These are phyloP conservation scores for Athetis lepigone DNA, from an alignment of 2,888 invertebrate genomes.

Conservation along the genomic window DNA sequence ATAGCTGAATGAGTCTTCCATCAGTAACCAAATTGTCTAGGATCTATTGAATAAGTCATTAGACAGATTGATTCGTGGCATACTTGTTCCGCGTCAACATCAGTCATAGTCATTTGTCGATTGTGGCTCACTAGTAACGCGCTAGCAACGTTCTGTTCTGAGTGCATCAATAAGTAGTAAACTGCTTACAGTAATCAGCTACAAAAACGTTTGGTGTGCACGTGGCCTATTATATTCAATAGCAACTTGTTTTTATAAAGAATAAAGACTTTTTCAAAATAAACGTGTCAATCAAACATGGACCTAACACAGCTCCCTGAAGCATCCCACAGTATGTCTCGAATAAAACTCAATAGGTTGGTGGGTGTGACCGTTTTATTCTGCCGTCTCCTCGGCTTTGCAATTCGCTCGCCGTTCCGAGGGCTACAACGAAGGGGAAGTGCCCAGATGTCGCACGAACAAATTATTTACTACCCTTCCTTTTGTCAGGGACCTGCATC, in stretches of 20 bases:
- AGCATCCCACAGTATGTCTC: slow-evolving; percentile 61
- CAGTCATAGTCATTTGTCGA: too few relatives aligned
- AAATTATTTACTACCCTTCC: slow-evolving; percentile 88
- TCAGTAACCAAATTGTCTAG: background rate
- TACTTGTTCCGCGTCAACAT: background rate
- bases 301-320: slow-evolving; percentile 33
- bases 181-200: too few relatives aligned
- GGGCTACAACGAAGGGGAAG: slow-evolving; percentile 86
- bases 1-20: background rate
- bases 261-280: background rate
- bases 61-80: background rate
- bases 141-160: too few relatives aligned
- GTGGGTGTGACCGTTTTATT: slow-evolving; percentile 86
- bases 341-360: slow-evolving; percentile 76
- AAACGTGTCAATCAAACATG: background rate
- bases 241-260: background rate
- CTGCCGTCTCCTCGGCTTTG: slow-evolving; percentile 74
- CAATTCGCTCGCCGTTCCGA: slow-evolving; percentile 70
- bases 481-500: slow-evolving; percentile 80
- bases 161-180: too few relatives aligned
- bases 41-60: background rate
- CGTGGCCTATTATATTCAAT: background rate
- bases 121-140: too few relatives aligned
- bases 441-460: slow-evolving; percentile 86
- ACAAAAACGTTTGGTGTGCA: too few relatives aligned